Evolutionary conservation across 2,888 invertebrate genomes (phyloP).

Genomic region (Drosophila limbata): DNA sequence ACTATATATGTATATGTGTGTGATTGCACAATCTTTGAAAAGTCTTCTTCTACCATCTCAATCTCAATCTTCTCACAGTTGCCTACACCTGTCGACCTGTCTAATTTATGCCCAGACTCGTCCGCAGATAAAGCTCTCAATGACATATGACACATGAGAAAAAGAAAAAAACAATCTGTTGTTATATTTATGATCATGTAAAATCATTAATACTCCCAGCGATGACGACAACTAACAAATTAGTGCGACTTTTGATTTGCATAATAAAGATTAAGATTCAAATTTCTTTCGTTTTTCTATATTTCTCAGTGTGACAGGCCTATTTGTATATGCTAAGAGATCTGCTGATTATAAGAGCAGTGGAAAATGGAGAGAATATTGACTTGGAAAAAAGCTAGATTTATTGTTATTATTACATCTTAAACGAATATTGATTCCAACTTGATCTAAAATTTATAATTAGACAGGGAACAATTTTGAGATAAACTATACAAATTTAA

Average conservation of each 20-base stretch:
- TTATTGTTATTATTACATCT: conserved; percentile 2
- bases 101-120: conserved; percentile 68
- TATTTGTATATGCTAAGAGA: conserved; percentile 44
- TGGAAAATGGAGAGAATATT: conserved; percentile 9
- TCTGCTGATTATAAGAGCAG: conserved; percentile 30
- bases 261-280: conserved; percentile 66
- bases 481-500: too few species aligned
- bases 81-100: conserved; percentile 73
- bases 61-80: conserved; percentile 64
- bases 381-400: conserved; percentile 1
- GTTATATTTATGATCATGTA: conserved; percentile 60
- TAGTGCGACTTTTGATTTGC: conserved; percentile 71
- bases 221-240: conserved; percentile 74
- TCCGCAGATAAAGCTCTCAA: conserved; percentile 38
- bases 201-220: conserved; percentile 65
- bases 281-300: conserved; percentile 26
- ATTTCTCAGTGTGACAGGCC: conserved; percentile 3
- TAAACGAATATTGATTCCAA: background rate
- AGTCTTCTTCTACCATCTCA: conserved; percentile 42
- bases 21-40: conserved; percentile 36
- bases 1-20: conserved; percentile 1
- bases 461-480: background rate
- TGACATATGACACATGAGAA: conserved; percentile 50
- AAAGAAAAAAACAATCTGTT: conserved; percentile 25
- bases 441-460: background rate